These are phyloP conservation scores for Ochropacha duplaris DNA, from an alignment of 2,888 invertebrate species.

Conservation along the genomic window DNA sequence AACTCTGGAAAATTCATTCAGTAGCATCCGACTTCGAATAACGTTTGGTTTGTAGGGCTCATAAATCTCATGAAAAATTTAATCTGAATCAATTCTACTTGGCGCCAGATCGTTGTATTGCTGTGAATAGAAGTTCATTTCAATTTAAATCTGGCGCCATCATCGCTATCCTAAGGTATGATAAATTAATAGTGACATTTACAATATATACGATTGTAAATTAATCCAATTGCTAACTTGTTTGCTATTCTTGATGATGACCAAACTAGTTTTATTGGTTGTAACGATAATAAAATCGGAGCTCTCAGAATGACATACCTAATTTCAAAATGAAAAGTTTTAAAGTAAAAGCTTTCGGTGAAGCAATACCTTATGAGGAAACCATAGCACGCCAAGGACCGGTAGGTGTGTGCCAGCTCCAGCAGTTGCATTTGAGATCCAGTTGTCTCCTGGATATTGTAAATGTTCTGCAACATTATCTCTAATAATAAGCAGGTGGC, in stretches of 20 bases:
- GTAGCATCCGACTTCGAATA: neutral
- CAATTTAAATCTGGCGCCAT: neutral
- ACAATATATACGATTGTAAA: neutral
- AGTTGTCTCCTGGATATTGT: no score
- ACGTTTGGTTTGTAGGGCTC: neutral
- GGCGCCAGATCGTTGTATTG: neutral
- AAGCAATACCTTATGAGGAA: no score
- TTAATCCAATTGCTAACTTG: neutral
- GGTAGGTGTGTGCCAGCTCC: no score
- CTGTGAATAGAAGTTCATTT: neutral
- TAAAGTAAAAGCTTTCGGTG: no score
- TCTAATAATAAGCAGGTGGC: no score
- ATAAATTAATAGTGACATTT: neutral
- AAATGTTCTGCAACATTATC: no score
- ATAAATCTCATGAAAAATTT: neutral
- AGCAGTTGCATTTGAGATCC: no score
- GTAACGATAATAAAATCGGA: neutral
- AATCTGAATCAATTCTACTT: neutral
- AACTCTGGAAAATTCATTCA: neutral
- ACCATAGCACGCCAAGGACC: no score
- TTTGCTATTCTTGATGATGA: neutral
- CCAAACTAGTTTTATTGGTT: neutral
- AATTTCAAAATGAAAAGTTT: no score
- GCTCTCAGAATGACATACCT: no score
- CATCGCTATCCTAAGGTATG: neutral